Base-by-base conservation (phyloP, 1,140 invertebrate genomes). In the Solenopsis invicta region DNA sequence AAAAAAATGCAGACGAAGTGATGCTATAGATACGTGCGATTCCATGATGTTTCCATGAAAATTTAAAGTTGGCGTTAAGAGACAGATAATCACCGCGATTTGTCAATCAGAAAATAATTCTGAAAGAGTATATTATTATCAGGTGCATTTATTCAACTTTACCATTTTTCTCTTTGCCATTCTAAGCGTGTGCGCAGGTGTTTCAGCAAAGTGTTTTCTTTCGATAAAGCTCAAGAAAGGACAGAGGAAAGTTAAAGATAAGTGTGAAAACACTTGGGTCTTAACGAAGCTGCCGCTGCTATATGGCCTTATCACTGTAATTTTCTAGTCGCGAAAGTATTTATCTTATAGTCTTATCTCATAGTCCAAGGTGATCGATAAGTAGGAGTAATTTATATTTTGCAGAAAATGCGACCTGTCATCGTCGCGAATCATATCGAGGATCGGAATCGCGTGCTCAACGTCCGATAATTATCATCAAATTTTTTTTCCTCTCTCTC, bases 161-260 rank as follows among this genome's bases (percentile, higher is more conserved):
- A 75, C 87, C 52, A 41, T 62, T 62, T 64, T 41, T 64, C 59
- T 45, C 48, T 45, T 34, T 24, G 24, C 12, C 9, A 16, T 5
- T 61, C 3, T 4, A 50, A 67, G n/a, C 64, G 41, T 41, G 34
- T 50, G 21, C 13, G 37, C 45, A n/a, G 41, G 10, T 50, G 41
- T 61, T 74, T 50, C 34, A 71, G 18, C n/a, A n/a, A 24, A 8
- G 24, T 86, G 62, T 89, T 89, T 89, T 89, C 71, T 56, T 74
- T 74, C 62, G 41, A 86, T 85, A 74, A 74, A 61, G 54, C 52
- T 48, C 41, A 72, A 74, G 80, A 24, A 75, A 82, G 54, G 41
- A 74, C 48, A 50, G 69, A 37, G 80, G 8, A 50, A 82, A 34
- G 41, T 82, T 41, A 41, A 34, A 62, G 54, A 50, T 45, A 37